Conservation (phyloP, 2,113 vertebrate species). For the Alethe castanea region DNA sequence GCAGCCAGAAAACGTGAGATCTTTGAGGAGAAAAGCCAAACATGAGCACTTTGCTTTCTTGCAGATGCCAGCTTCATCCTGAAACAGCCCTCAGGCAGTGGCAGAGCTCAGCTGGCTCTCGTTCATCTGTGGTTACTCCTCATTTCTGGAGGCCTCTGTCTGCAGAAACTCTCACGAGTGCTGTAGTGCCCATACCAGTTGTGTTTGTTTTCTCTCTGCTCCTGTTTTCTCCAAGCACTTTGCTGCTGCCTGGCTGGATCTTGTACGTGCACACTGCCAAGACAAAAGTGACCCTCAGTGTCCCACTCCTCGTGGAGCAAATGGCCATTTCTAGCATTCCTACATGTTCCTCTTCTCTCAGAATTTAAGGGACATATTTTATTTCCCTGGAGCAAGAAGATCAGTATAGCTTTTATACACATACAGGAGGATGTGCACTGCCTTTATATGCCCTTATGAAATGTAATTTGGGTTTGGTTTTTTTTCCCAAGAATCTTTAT, state of each 20-base stretch:
- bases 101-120: background rate
- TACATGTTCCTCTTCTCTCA: background rate
- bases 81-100: background rate
- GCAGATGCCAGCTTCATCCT: background rate
- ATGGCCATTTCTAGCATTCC: background rate
- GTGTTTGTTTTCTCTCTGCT: background rate
- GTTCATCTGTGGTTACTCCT: background rate
- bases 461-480: background rate
- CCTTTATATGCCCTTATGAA: background rate
- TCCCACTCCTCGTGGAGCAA: background rate
- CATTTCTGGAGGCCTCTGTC: background rate
- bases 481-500: background rate
- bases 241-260: background rate
- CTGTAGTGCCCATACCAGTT: background rate
- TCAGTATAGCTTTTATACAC: background rate
- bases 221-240: background rate
- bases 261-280: background rate
- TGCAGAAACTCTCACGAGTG: background rate
- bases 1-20: background rate
- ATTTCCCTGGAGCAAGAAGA: background rate
- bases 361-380: rapidly evolving
- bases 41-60: background rate
- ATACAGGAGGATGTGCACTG: background rate
- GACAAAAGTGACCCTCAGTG: background rate
- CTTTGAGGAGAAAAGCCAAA: background rate